Evolutionary conservation across 2,888 invertebrate genomes (phyloP).

Genomic region (Melieria omissa): DNA sequence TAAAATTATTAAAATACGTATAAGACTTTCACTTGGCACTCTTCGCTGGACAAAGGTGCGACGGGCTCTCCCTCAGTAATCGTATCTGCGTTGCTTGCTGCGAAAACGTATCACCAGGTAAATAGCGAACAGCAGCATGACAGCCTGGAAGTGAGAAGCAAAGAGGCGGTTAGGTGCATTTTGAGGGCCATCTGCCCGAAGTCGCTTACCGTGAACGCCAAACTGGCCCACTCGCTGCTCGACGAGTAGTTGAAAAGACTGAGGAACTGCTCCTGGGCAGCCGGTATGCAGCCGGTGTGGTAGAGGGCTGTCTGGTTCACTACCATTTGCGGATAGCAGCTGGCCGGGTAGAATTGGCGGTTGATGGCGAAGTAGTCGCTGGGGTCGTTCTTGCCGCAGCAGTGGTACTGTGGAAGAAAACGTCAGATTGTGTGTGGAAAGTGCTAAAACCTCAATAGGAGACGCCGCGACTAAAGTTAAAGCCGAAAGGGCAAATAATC

Average conservation of each 20-base stretch:
- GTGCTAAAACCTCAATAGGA: no score
- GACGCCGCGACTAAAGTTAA: no score
- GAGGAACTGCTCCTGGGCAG: conserved; percentile 45
- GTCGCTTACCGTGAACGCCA: conserved; percentile 49
- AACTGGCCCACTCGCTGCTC: conserved; percentile 51
- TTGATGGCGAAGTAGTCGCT: conserved; percentile 51
- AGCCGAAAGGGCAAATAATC: not conserved
- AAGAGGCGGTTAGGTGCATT: not conserved
- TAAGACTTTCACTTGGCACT: no score
- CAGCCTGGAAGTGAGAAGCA: conserved; percentile 44
- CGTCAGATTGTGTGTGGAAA: no score
- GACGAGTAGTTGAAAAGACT: conserved; percentile 46
- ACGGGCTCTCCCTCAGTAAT: conserved; percentile 43
- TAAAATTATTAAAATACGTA: no score
- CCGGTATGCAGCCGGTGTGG: conserved; percentile 50
- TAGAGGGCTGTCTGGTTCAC: conserved; percentile 35
- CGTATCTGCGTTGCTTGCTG: conserved; percentile 49
- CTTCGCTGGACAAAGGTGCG: no score
- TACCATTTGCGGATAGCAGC: conserved; percentile 49
- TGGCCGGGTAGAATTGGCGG: conserved; percentile 47
- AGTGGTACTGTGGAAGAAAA: conserved; percentile 48
- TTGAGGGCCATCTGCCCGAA: no score
- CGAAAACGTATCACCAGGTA: conserved; percentile 55
- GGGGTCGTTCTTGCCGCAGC: conserved; percentile 60
- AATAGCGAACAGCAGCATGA: conserved; percentile 52